Base-by-base conservation (phyloP, 1,140 invertebrate species). In the Lanistes nyassanus region DNA sequence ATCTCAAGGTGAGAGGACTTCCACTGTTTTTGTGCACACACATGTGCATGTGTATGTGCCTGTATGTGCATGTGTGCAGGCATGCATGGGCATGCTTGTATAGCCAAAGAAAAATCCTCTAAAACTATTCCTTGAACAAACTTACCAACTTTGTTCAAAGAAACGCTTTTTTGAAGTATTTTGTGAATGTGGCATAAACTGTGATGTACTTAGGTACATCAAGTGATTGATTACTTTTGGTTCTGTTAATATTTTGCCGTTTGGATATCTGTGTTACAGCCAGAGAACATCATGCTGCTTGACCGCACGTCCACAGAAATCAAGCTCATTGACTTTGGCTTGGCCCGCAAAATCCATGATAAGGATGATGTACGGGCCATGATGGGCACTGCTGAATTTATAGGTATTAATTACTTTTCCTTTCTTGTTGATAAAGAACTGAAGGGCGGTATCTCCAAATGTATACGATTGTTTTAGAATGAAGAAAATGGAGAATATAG, bases 281-380 rank as follows among this genome's bases (percentile, higher is more conserved):
- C 91, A 67, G 92, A 92, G 82, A 92, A 92, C 82, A 89, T 92
- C 58, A 90, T 92, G 85, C 75, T 92, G 31, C 81, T 89, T 56
- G 86, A 88, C 79, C 80, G 84, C 29, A 85, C 88, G 58, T 87
- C 89, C 34, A 85, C 87, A 82, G 83, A 88, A 23, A 90, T 93
- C 53, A 92, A 92, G 83, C 83, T 93, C 23, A 92, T 93, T 86
- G 93, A 94, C 87, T 92, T 94, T 89, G 93, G 93, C 69, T 87
- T 94, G 55, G 93, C 93, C 9, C 89, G 92, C 87, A 87, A 88
- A 58, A 88, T 92, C 21, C 74, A 78, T 5, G 85, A 88, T 9
- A 89, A 87, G 26, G 81, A 86, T 39, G 88, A 90, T 85, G 89
- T 86, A 51, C 84, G 90, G 72, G 91, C 92, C 71, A 90, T 92